Base-by-base conservation (phyloP, 30 jellyfish, hydroid and myxozoan genomes). In the Mastigias papua region DNA sequence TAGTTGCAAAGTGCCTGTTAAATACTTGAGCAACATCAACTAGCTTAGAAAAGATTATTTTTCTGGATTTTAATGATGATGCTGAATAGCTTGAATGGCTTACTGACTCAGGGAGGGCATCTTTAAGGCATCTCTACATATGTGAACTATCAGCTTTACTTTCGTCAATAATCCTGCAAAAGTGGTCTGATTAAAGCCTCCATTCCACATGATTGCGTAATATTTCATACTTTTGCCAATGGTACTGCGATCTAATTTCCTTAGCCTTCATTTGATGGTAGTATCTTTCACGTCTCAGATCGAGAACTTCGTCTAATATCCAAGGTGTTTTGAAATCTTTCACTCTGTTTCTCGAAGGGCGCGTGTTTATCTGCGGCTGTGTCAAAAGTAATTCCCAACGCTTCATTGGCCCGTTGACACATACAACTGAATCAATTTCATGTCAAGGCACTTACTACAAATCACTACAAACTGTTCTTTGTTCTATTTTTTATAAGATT, bases 101-200 rank as follows among this genome's bases (percentile, higher is more conserved):
- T 66, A 82, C 61, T 78, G 82, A 61, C 89, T 78, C 67, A 63
- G 90, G 90, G 35, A 81, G 91, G 85, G 73, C 72, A 63, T 81
- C 91, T 68, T 81, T 81, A 67, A 85, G 88, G 81, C 80, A 72
- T 73, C 60, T 72, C 72, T 83, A 73, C 94, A 85, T 85, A 57
- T 73, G 88, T 51, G 89, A 51, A 73, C 89, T 74, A 69, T 73
- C 94, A 69, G 58, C 72, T 74, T 61, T 85, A 34, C 54, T 74
- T 89, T 85, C 81, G 71, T 85, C 90, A 62, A 73, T 85, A 90
- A 73, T 73, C 73, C 89, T 74, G 72, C 90, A 85, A 58, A 71
- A 85, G 94, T 85, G 82, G 71, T 85, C 89, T 49, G 89, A 85
- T 73, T 85, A 71, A 61, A 71, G 72, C 82, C 82, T 85, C 92